A percentile compares a stretch with the other conserved stretches of the same genome.
Evolutionary conservation across 2,888 invertebrate species (phyloP).

Genomic region (Scaptomyza polygonia): DNA sequence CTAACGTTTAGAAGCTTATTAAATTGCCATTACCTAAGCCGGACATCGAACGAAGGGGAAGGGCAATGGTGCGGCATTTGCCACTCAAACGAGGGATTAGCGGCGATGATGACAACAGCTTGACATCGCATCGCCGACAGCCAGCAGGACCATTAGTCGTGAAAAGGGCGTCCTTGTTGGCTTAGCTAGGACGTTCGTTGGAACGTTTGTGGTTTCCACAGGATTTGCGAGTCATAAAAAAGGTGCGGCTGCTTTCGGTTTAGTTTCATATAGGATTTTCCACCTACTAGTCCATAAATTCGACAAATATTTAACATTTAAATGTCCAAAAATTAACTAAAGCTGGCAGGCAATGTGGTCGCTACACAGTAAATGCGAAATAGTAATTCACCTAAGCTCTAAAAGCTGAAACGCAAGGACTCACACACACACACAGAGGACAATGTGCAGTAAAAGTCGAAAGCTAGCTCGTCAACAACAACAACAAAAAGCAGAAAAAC

Average conservation of each 20-base stretch:
- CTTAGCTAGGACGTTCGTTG: background rate
- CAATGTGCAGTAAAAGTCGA: conserved; percentile 67
- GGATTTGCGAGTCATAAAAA: too few species aligned
- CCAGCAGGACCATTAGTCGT: conserved; percentile 53
- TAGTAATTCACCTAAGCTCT: conserved; percentile 69
- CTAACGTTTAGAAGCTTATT: conserved; percentile 72
- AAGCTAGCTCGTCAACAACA: conserved; percentile 33
- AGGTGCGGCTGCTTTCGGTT: too few species aligned
- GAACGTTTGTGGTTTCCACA: background rate
- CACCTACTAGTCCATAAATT: conserved; percentile 50
- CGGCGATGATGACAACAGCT: conserved; percentile 78
- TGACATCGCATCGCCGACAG: conserved; percentile 60
- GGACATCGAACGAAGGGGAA: conserved; percentile 53
- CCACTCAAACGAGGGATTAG: conserved; percentile 80
- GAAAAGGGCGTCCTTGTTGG: conserved; percentile 1
- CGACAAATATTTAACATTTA: conserved; percentile 75
- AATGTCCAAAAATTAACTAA: conserved; percentile 72
- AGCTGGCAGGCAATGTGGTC: conserved; percentile 37
- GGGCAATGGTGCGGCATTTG: conserved; percentile 66
- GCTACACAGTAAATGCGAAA: conserved; percentile 50
- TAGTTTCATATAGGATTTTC: too few species aligned
- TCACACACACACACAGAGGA: conserved; percentile 14
- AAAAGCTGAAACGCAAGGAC: conserved; percentile 45
- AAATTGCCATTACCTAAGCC: conserved; percentile 79
- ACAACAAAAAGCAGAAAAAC: conserved; percentile 50